Conservation (phyloP, 2,888 invertebrate species). For the Lochmaea capreae region DNA sequence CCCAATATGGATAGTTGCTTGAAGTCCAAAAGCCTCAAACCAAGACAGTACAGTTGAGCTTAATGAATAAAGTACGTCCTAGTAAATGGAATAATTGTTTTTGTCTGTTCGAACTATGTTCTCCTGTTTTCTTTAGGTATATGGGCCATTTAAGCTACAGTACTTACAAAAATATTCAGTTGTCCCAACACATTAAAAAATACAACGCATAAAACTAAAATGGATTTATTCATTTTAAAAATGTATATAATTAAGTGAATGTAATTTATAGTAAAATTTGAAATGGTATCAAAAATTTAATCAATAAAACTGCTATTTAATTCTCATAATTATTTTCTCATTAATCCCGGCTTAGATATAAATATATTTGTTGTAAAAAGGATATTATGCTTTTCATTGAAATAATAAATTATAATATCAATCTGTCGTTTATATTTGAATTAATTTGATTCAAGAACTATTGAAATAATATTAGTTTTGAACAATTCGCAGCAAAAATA, state of each 20-base stretch:
- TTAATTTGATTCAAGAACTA: no score
- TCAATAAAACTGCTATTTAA: background rate
- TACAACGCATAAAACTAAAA: slow-evolving; percentile 19
- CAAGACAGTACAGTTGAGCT: no score
- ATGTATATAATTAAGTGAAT: slow-evolving; percentile 5
- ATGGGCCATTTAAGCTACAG: no score
- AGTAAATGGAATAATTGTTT: no score
- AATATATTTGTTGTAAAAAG: background rate
- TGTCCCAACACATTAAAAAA: slow-evolving; percentile 6
- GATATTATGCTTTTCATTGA: background rate
- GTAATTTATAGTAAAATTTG: slow-evolving; percentile 4
- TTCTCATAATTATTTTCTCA: background rate
- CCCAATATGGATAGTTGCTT: no score
- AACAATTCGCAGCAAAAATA: no score
- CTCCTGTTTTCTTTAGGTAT: no score
- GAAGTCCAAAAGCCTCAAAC: no score
- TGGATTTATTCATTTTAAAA: slow-evolving; percentile 19
- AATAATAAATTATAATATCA: background rate
- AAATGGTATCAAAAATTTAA: background rate
- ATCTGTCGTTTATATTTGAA: background rate
- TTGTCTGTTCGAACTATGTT: no score
- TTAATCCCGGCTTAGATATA: background rate
- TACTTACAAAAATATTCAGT: slow-evolving; percentile 24
- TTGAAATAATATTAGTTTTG: no score
- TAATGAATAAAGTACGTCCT: no score